These are phyloP conservation scores for Eubucco bourcierii DNA, from an alignment of 2,113 vertebrate species.

Conservation along the genomic window DNA sequence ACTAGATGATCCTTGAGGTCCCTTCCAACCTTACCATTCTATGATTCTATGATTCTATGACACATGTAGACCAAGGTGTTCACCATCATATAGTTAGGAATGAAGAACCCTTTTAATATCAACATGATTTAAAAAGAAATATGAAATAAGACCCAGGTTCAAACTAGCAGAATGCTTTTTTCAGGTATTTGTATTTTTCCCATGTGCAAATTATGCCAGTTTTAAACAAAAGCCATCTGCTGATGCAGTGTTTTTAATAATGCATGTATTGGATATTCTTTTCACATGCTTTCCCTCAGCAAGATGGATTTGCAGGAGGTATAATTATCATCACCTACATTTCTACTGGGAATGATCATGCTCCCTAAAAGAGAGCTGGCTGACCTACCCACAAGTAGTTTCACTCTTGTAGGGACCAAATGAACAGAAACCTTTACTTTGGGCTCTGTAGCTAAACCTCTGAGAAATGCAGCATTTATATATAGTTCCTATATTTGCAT, in stretches of 20 bases:
- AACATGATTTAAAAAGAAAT: neutral
- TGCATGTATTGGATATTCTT: conserved; percentile 22
- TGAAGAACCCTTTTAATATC: conserved; percentile 7
- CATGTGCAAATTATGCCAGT: neutral
- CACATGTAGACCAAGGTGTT: neutral
- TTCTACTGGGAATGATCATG: neutral
- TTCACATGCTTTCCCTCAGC: neutral
- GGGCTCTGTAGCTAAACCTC: neutral
- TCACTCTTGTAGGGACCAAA: neutral
- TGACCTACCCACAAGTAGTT: neutral
- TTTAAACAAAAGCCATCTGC: conserved; percentile 39
- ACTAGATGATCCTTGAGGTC: too few species aligned
- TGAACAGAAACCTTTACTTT: neutral
- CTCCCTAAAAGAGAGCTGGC: neutral
- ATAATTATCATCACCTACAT: accelerated
- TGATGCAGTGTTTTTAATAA: conserved; percentile 28
- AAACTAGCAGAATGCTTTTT: neutral
- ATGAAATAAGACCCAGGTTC: neutral
- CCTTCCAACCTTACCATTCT: too few species aligned
- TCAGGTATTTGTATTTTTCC: neutral
- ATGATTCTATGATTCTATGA: too few species aligned
- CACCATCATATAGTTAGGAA: neutral
- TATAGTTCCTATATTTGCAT: neutral
- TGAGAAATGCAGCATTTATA: neutral
- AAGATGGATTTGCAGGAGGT: neutral